Percentiles rank a stretch among this genome's conserved stretches.
phyloP scores from a whole-genome alignment of 1,140 invertebrate species.

The Camponotus vicinus region DNA sequence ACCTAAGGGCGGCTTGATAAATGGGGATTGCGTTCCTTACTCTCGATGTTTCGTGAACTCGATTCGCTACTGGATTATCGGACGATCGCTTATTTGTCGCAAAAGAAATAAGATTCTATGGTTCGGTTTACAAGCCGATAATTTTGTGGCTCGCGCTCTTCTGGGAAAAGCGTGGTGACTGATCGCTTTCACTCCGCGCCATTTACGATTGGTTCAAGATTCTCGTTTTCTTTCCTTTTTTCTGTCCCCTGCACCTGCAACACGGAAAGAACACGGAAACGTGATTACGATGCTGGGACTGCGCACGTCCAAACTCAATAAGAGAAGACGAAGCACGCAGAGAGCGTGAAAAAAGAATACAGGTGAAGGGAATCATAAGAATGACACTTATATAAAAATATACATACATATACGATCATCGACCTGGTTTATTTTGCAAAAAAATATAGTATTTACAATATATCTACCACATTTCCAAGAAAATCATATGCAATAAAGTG shows the following conservation, averaged over 20 bases:
- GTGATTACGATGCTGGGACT: constrained; percentile 69
- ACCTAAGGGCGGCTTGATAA: constrained; percentile 32
- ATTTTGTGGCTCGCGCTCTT: constrained; percentile 76
- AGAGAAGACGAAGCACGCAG: constrained; percentile 13
- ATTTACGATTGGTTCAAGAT: constrained; percentile 78
- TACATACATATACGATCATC: background rate
- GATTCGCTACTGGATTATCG: constrained; percentile 40
- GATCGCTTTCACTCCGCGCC: constrained; percentile 78
- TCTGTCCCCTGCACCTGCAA: constrained; percentile 72
- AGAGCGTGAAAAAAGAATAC: background rate
- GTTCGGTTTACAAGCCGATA: constrained; percentile 75
- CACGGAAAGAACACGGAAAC: constrained; percentile 77
- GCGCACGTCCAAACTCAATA: constrained; percentile 42
- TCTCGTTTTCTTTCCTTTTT: constrained; percentile 66
- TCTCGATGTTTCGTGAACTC: constrained; percentile 20
- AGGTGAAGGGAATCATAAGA: background rate
- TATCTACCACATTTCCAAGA: background rate
- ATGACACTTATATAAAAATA: background rate
- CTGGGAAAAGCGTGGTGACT: constrained; percentile 77
- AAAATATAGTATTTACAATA: background rate
- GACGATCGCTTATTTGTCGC: constrained; percentile 20
- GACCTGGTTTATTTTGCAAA: background rate
- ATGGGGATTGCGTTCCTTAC: constrained; percentile 34
- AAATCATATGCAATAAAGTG: background rate
- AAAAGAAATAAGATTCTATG: constrained; percentile 68